phyloP scores from a whole-genome alignment of 2,888 invertebrate genomes.

The Drosophila helvetica region DNA sequence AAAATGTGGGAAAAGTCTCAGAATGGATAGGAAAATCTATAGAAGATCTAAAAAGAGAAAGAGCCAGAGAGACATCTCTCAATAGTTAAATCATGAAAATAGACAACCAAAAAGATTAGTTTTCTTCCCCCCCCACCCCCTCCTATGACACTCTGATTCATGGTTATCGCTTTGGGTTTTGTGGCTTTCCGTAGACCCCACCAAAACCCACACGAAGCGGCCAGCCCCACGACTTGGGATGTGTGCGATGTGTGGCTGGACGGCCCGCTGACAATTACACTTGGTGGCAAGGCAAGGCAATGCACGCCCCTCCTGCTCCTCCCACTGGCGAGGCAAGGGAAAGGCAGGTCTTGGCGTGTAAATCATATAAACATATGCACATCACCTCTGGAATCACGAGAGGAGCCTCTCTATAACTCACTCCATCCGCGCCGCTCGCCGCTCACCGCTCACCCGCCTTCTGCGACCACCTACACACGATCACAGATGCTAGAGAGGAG shows the following conservation, averaged over 20 bases:
- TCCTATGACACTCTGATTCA: conserved; percentile 5
- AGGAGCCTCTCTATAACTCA: conserved; percentile 41
- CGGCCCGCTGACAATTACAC: conserved; percentile 59
- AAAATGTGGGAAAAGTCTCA: background rate
- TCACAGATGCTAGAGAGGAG: conserved; percentile 1
- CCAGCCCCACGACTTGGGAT: conserved; percentile 22
- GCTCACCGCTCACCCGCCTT: conserved; percentile 26
- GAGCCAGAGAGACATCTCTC: background rate
- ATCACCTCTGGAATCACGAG: conserved; percentile 67
- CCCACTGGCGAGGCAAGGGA: conserved; percentile 56
- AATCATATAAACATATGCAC: conserved; percentile 60
- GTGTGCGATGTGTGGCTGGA: too few relatives aligned
- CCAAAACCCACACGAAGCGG: conserved; percentile 50
- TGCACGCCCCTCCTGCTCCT: background rate
- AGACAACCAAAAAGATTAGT: background rate
- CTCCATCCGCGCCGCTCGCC: conserved; percentile 1
- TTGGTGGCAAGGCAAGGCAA: conserved; percentile 13
- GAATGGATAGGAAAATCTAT: background rate
- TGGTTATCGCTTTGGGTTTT: background rate
- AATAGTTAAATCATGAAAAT: too few relatives aligned
- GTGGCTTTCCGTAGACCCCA: background rate
- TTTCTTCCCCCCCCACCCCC: too few relatives aligned
- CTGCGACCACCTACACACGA: conserved; percentile 53
- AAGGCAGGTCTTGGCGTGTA: conserved; percentile 56
- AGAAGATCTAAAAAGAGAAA: background rate